Evolutionary conservation across 2,113 vertebrate species (phyloP).

Genomic region (Tringa solitaria): DNA sequence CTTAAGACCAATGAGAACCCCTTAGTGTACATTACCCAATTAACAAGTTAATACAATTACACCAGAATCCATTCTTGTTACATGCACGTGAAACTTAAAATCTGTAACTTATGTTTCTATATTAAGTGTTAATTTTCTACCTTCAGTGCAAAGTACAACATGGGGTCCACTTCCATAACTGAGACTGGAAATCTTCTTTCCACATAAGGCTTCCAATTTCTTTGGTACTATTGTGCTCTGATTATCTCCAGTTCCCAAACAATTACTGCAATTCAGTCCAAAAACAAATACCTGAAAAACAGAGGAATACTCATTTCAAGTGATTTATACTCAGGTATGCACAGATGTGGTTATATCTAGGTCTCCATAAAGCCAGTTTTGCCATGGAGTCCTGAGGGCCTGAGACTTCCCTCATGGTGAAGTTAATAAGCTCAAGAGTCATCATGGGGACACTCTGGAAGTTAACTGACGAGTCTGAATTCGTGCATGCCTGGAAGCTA

Average conservation of each 20-base stretch:
- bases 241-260: slow-evolving; percentile 94
- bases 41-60: background rate
- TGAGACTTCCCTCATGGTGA: background rate
- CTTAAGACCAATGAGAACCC: background rate
- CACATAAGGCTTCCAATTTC: slow-evolving; percentile 90
- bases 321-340: background rate
- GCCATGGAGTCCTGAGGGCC: background rate
- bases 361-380: background rate
- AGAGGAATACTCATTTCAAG: background rate
- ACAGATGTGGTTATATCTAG: background rate
- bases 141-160: slow-evolving; percentile 89
- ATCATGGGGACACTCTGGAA: background rate
- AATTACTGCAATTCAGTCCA: slow-evolving; percentile 95
- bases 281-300: slow-evolving; percentile 89
- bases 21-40: background rate
- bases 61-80: background rate
- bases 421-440: background rate
- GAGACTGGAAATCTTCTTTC: slow-evolving; percentile 91
- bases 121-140: slow-evolving; percentile 68
- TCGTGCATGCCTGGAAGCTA: rapidly evolving
- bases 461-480: background rate
- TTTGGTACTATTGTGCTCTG: slow-evolving; percentile 92
- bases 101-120: background rate
- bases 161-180: slow-evolving; percentile 96
- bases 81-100: background rate